A percentile compares a stretch with the other conserved stretches of the same genome.
These are phyloP conservation scores for Psylliodes chrysocephalus DNA, from an alignment of 2,888 invertebrate genomes.

Conservation along the genomic window DNA sequence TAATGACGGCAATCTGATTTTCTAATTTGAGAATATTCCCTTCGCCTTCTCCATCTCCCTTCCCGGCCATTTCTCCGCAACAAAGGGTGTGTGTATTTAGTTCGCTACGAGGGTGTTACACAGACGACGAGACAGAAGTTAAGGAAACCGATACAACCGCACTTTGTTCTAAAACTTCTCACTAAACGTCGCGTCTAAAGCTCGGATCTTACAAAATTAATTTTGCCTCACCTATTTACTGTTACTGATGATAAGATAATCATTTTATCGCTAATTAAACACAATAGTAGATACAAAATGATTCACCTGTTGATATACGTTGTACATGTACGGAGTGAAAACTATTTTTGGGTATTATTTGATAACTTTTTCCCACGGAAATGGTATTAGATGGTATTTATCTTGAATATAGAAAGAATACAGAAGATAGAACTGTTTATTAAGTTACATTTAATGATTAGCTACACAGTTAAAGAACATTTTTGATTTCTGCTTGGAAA, in stretches of 20 bases:
- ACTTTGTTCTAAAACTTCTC: constrained; percentile 37
- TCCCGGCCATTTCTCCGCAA: constrained; percentile 67
- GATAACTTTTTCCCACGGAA: no score
- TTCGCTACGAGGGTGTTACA: constrained; percentile 20
- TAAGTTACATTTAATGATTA: no score
- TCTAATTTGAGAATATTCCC: constrained; percentile 72
- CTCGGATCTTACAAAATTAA: constrained; percentile 46
- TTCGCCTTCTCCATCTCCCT: constrained; percentile 68
- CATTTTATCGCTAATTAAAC: constrained; percentile 49
- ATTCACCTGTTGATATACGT: constrained; percentile 41
- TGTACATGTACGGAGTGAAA: no score
- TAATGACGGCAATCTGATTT: constrained; percentile 81
- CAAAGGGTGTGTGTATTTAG: constrained; percentile 25
- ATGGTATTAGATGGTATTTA: no score
- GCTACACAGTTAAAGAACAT: no score
- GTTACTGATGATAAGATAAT: constrained; percentile 53
- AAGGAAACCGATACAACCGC: constrained; percentile 38
- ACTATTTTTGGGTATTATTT: no score
- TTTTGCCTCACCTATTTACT: constrained; percentile 51
- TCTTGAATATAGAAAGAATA: no score
- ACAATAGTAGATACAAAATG: constrained; percentile 36
- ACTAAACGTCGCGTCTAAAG: constrained; percentile 31
- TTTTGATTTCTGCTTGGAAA: no score
- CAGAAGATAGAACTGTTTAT: no score
- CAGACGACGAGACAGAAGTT: constrained; percentile 8